Base-by-base conservation (phyloP, 2,113 vertebrate genomes). In the Varanus komodoensis region DNA sequence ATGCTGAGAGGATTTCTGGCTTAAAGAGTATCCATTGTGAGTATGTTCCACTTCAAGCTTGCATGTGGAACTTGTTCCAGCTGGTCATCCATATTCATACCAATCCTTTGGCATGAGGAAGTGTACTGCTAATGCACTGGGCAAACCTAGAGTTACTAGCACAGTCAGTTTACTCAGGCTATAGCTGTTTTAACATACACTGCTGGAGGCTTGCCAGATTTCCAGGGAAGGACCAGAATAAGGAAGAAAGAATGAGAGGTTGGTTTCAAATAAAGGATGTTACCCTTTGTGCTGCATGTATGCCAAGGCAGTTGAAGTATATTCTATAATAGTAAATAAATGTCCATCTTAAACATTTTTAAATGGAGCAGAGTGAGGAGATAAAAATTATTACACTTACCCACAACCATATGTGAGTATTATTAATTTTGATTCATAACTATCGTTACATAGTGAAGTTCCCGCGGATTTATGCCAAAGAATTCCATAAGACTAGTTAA, bases 141-240 rank as follows among this genome's bases (percentile, higher is more conserved):
- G 74, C 68, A 84, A 84, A n/a, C 44, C 85, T 89, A 87, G n/a
- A 27, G 82, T 83, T 86, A 82, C 84, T 75, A 61, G n/a, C 84
- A 78, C 27, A 87, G 23, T 32, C 38, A 48, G 67, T 71, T 0
- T 92, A 71, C 77, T 48, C 3, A 78, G 52, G 44, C 85, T 79
- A 54, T 84, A 32, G 52, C 74, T 82, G 82, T 91, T 86, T 44
- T 86, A 79, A 87, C 87, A 57, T 80, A 92, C 92, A 94, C 93
- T 93, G 91, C 71, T 81, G 89, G 71, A 80, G 92, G 89, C 87
- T 91, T 88, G 87, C 93, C 94, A 89, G 88, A 93, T 57, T 86
- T 90, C 92, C 86, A 94, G 87, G 68, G 89, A 94, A 92, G 9
- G 54, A 15, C 23, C 27, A 82, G 61, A 82, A 4, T 2, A 64